Evolutionary conservation across 2,113 vertebrate genomes (phyloP), one percentile per base, ranked within the genome.

Genomic region (Rhinolophus sinicus): DNA sequence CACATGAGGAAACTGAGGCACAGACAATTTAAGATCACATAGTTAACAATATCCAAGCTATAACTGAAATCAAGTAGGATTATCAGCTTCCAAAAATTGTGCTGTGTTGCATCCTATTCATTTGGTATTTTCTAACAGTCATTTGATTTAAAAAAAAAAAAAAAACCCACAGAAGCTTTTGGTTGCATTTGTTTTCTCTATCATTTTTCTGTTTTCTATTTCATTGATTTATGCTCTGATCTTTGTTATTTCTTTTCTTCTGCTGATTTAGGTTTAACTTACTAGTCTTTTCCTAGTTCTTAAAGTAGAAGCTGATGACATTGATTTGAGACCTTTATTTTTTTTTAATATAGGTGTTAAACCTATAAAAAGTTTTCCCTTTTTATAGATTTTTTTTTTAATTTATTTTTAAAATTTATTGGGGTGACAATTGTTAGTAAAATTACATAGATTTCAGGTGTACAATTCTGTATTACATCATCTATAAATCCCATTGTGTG

Each of bases 181-280:
- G n/a, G 38, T 40, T 93, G 19, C 50, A 73, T 35, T 87, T 19
- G 24, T 72, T 88, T 96, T 70, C n/a, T 80, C 58, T 58, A 9
- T 91, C 54, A 44, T 65, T 78, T 75, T 88, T n/a, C 44, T 83
- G 28, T 73, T 88, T 95, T 85, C 44, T 82, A 18, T 52, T 18
- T 94, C 11, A 35, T 89, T 89, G 67, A 35, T 90, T 93, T 65
- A 44, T 93, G 47, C 5, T 24, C 35, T 92, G 9, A 50, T 90
- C 52, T 90, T 92, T 87, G 28, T 76, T 69, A 73, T 89, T 90
- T 91, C 18, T 50, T 86, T 75, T 64, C 21, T 93, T 78, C 26
- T 81, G 60, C 3, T 94, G 54, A 62, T 60, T 82, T 83, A 58
- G 35, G 26, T 40, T 90, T 86, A 76, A 95, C 77, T 80, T 50